Evolutionary conservation across 2,888 invertebrate genomes (phyloP).

Genomic region (Ornithoptera priamus): DNA sequence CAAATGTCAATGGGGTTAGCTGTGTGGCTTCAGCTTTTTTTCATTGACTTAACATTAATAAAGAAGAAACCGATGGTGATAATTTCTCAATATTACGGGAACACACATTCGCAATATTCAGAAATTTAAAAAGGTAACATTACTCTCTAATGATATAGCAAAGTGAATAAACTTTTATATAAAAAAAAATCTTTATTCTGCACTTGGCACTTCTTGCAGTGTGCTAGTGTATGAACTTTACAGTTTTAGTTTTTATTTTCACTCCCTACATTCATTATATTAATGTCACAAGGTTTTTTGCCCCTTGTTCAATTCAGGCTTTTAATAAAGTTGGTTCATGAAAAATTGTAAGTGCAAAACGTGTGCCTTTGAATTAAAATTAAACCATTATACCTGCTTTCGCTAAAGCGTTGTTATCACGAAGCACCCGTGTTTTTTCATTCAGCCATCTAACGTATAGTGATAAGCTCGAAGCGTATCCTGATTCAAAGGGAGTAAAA

Average conservation of each 20-base stretch:
- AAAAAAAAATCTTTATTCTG: not conserved
- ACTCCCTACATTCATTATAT: not conserved
- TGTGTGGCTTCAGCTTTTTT: no score
- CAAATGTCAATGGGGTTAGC: no score
- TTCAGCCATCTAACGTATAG: not conserved
- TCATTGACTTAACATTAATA: no score
- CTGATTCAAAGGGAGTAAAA: not conserved
- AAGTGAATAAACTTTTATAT: no score
- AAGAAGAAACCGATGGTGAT: no score
- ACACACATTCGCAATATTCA: no score
- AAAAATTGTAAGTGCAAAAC: not conserved
- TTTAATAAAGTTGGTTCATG: not conserved
- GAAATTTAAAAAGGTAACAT: no score
- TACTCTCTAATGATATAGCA: no score
- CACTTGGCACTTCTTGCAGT: not conserved
- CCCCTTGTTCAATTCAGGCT: not conserved
- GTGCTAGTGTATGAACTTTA: no score
- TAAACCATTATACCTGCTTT: not conserved
- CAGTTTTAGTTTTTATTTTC: not conserved
- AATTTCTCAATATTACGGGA: no score
- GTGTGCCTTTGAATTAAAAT: conserved; percentile 1
- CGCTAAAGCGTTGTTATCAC: not conserved
- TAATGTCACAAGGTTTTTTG: not conserved
- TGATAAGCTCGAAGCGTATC: not conserved
- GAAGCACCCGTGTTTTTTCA: not conserved